Percentiles rank a stretch among this genome's conserved stretches.
These are phyloP conservation scores for Lasioglossum morio DNA, from an alignment of 2,888 invertebrate genomes.

Conservation along the genomic window DNA sequence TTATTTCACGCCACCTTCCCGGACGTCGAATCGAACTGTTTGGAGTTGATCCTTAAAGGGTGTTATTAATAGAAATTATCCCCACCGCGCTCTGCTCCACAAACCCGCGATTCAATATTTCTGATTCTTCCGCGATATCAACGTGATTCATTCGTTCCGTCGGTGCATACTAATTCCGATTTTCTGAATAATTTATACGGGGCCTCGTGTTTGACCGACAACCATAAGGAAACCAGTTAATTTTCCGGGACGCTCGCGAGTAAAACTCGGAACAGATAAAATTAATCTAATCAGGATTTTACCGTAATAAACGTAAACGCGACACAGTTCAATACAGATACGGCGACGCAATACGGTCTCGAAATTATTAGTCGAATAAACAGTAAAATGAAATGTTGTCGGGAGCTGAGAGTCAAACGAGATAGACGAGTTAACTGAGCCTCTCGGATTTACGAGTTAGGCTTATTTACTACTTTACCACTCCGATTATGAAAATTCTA, in stretches of 20 bases:
- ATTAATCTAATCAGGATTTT: background rate
- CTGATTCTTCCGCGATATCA: background rate
- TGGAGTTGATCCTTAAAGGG: conserved; percentile 13
- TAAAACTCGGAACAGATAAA: background rate
- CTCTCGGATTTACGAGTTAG: background rate
- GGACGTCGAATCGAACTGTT: conserved; percentile 40
- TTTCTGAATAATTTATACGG: background rate
- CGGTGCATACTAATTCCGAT: background rate
- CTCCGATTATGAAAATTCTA: background rate
- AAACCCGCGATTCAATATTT: background rate
- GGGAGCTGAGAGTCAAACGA: too few species aligned
- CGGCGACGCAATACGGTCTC: background rate
- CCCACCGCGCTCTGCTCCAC: too few species aligned
- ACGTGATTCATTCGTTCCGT: background rate
- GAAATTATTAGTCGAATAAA: background rate
- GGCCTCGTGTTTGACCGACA: background rate
- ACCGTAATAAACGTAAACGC: conserved; percentile 6
- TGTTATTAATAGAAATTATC: conserved; percentile 42
- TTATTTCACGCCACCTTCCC: conserved; percentile 59
- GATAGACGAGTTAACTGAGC: background rate
- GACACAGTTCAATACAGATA: background rate
- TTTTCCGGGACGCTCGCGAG: background rate
- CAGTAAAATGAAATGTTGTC: background rate
- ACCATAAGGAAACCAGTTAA: conserved; percentile 1
- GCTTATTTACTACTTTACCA: background rate